These are phyloP conservation scores for Montifringilla adamsi DNA, from an alignment of 2,113 vertebrate species.

Conservation along the genomic window DNA sequence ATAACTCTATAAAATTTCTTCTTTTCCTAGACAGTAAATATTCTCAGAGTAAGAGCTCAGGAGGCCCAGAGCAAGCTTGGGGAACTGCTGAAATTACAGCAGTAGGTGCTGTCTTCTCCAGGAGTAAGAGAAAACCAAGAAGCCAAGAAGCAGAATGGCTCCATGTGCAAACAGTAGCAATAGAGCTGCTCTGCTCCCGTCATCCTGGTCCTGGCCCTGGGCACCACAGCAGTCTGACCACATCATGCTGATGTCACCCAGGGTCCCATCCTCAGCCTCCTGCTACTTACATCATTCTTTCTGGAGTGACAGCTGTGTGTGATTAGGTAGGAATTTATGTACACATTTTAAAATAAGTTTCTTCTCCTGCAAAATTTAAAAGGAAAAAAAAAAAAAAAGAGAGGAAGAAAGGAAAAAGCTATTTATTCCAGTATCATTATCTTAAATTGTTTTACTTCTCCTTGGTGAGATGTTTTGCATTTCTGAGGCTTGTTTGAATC, in stretches of 20 bases:
- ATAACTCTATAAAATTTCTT: not conserved
- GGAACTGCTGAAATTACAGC: not conserved
- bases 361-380: not conserved
- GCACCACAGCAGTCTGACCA: accelerated
- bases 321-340: not conserved
- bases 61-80: not conserved
- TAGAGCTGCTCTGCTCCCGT: not conserved
- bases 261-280: not conserved
- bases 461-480: not conserved
- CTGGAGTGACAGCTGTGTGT: not conserved
- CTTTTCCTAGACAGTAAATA: not conserved
- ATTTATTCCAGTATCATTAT: not conserved
- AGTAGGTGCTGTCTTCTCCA: not conserved
- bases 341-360: not conserved
- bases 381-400: not conserved
- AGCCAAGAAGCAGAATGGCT: not conserved
- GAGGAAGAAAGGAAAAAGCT: not conserved
- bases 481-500: not conserved
- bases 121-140: not conserved
- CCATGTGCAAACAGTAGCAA: accelerated
- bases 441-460: not conserved
- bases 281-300: not conserved
- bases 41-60: not conserved
- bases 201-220: not conserved
- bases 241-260: not conserved